A percentile compares a stretch with the other conserved stretches of the same genome.
These are phyloP conservation scores for Jaculus jaculus DNA, from an alignment of 2,113 vertebrate genomes.

Conservation along the genomic window DNA sequence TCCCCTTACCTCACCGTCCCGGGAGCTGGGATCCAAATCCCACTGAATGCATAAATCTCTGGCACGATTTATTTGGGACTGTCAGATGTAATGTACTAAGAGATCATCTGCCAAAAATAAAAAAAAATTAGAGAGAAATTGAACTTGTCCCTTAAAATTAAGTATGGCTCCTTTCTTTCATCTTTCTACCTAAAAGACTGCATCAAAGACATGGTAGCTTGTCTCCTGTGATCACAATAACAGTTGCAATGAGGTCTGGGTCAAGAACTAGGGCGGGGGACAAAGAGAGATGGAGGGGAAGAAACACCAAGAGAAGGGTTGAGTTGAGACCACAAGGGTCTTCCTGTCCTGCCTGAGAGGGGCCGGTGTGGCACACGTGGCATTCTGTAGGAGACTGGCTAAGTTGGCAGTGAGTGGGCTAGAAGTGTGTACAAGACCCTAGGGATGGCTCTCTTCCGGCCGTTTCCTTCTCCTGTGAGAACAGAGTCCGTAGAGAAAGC, in stretches of 20 bases:
- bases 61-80: slow-evolving; percentile 81
- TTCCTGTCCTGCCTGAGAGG: accelerated
- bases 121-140: slow-evolving; percentile 74
- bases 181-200: slow-evolving; percentile 77
- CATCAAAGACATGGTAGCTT: slow-evolving; percentile 69
- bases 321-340: not conserved
- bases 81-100: slow-evolving; percentile 84
- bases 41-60: slow-evolving; percentile 79
- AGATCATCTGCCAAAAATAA: slow-evolving; percentile 74
- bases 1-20: slow-evolving; percentile 63
- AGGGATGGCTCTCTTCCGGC: not conserved
- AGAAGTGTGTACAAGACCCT: not conserved
- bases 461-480: not conserved
- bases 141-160: slow-evolving; percentile 83
- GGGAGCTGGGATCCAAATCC: slow-evolving; percentile 69
- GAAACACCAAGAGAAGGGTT: not conserved
- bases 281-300: not conserved
- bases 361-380: not conserved
- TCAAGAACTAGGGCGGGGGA: not conserved
- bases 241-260: not conserved
- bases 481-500: not conserved
- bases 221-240: not conserved
- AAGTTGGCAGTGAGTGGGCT: not conserved
- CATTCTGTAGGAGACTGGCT: not conserved
- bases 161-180: slow-evolving; percentile 79